phyloP scores from a whole-genome alignment of 2,113 vertebrate species.

The Equus przewalskii region DNA sequence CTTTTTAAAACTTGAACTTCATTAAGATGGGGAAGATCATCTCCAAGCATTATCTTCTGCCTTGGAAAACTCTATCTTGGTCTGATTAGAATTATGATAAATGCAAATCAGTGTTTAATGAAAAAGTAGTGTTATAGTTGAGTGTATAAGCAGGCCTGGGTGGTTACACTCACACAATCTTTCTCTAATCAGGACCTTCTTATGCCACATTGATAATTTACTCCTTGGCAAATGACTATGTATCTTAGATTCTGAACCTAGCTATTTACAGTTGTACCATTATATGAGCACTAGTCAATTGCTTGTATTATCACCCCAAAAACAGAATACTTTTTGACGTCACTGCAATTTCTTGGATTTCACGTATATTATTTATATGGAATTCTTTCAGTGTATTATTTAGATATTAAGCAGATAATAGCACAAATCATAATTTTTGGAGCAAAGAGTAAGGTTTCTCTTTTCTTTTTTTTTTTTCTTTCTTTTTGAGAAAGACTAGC shows the following conservation, averaged over 20 bases:
- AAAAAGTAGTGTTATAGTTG: not conserved
- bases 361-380: not conserved
- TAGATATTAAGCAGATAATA: not conserved
- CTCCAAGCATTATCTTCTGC: not conserved
- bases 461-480: not conserved
- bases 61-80: not conserved
- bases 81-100: not conserved
- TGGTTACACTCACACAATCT: not conserved
- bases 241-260: not conserved
- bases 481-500: too few species aligned
- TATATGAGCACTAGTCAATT: not conserved
- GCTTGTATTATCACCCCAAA: not conserved
- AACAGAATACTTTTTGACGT: not conserved
- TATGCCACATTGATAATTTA: not conserved
- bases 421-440: not conserved
- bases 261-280: not conserved
- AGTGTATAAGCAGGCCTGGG: fast-evolving
- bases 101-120: not conserved
- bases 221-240: not conserved
- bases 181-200: not conserved
- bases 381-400: not conserved
- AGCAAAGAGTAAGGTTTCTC: not conserved
- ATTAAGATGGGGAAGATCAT: not conserved
- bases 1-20: not conserved
- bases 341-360: not conserved